These are phyloP conservation scores for Pangasianodon hypophthalmus DNA, from an alignment of 2,113 vertebrate genomes.

Conservation along the genomic window DNA sequence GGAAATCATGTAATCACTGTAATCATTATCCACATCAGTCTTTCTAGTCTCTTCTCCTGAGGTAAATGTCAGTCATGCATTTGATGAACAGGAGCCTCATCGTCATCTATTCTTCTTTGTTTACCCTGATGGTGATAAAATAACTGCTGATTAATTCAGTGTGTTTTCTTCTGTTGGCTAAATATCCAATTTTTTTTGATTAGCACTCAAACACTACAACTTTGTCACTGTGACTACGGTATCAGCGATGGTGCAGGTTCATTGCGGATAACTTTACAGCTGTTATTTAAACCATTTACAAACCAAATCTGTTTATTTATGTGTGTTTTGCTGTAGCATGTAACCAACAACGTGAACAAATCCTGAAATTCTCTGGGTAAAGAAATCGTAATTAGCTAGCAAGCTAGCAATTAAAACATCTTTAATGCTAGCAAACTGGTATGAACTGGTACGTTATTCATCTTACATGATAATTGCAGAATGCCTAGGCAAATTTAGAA, in stretches of 20 bases:
- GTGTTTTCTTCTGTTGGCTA: neutral
- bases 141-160: neutral
- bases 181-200: neutral
- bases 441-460: neutral
- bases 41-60: neutral
- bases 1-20: neutral
- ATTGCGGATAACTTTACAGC: neutral
- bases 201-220: neutral
- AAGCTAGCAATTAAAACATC: neutral
- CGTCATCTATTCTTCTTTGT: neutral
- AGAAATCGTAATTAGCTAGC: neutral
- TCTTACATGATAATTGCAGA: neutral
- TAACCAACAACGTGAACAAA: neutral
- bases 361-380: neutral
- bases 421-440: neutral
- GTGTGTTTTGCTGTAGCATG: neutral
- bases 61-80: neutral
- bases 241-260: neutral
- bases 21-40: neutral
- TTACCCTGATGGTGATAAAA: neutral
- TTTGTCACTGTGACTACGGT: neutral
- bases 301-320: neutral
- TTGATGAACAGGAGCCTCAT: neutral
- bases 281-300: neutral
- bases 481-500: no score